Percentiles rank a stretch among this genome's conserved stretches.
Conservation (phyloP, 30 jellyfish, hydroid and myxozoan genomes). For the Hydractinia echinata region DNA sequence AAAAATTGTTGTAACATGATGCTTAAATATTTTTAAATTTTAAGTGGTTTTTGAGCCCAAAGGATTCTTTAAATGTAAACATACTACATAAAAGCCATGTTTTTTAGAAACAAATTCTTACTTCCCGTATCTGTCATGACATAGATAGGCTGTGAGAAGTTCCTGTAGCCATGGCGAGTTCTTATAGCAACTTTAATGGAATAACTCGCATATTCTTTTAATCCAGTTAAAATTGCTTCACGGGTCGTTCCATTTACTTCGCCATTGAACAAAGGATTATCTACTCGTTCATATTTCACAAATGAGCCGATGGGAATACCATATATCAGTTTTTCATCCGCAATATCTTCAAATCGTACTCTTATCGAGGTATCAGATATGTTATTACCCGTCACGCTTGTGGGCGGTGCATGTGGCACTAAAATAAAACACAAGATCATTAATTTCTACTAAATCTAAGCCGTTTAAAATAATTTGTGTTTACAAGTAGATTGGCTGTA, state of each 20-base stretch:
- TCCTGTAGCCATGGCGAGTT: neutral
- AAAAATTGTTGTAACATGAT: too few species aligned
- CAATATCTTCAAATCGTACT: neutral
- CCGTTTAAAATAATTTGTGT: too few species aligned
- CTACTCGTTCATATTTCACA: neutral
- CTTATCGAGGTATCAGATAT: neutral
- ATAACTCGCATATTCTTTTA: neutral
- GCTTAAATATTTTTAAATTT: too few species aligned
- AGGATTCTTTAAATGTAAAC: too few species aligned
- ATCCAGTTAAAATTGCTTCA: neutral
- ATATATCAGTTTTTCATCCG: neutral
- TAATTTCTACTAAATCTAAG: too few species aligned
- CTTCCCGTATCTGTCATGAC: conserved; percentile 16
- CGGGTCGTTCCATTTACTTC: neutral
- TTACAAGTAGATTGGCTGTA: too few species aligned
- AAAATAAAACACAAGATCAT: neutral
- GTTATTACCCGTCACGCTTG: neutral
- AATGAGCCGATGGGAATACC: neutral
- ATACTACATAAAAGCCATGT: too few species aligned
- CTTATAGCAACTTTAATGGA: neutral
- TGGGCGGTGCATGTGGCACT: neutral
- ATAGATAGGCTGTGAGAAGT: neutral
- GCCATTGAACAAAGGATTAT: neutral
- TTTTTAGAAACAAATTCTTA: neutral
- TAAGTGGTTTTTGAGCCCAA: too few species aligned